These are phyloP conservation scores for Chaetophractus vellerosus DNA, from an alignment of 2,797 vertebrate species.

Conservation along the genomic window DNA sequence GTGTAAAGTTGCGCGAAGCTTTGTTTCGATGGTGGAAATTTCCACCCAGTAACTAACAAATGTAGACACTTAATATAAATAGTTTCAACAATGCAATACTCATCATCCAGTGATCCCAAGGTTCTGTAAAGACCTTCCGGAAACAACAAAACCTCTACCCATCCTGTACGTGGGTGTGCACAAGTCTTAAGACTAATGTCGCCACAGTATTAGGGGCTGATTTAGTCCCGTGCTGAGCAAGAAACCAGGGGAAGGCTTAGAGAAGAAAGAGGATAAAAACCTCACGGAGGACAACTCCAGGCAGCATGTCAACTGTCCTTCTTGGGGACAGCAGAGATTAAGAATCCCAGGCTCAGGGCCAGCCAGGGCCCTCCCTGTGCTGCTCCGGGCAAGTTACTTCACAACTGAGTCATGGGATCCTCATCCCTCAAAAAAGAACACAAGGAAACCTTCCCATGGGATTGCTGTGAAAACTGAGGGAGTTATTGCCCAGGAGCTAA, in stretches of 20 bases:
- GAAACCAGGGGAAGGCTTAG: background rate
- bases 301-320: accelerated
- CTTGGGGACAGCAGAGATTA: background rate
- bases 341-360: accelerated
- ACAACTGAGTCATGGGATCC: background rate
- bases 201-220: background rate
- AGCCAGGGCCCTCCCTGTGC: background rate
- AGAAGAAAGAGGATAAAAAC: background rate
- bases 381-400: accelerated
- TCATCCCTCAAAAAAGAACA: background rate
- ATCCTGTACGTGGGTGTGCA: background rate
- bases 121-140: background rate
- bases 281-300: background rate
- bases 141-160: background rate
- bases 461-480: background rate
- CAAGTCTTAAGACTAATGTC: background rate
- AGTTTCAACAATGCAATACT: background rate
- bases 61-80: background rate
- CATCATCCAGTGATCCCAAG: background rate
- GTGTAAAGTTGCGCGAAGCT: background rate
- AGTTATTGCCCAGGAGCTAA: background rate
- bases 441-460: background rate
- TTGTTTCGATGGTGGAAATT: conserved; percentile 51
- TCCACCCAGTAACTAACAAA: conserved; percentile 39
- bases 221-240: background rate